These are phyloP conservation scores for Melinopterus prodromus DNA, from an alignment of 2,888 invertebrate species.

Conservation along the genomic window DNA sequence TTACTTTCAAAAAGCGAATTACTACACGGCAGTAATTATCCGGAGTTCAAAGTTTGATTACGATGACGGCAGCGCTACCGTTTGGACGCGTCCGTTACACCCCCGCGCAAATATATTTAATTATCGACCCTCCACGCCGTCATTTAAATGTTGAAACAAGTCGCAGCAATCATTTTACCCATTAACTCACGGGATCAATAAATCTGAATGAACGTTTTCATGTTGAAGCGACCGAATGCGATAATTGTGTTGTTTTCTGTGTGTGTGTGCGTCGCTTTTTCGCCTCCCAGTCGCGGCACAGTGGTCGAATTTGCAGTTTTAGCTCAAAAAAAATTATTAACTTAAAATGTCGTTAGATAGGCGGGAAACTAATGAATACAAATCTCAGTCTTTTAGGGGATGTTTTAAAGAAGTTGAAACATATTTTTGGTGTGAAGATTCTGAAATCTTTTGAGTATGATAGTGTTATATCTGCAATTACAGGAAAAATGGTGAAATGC, in stretches of 20 bases:
- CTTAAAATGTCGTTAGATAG: too few species aligned
- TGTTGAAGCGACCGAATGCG: neutral
- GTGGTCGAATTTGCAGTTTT: too few species aligned
- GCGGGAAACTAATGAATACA: too few species aligned
- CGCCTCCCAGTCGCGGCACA: too few species aligned
- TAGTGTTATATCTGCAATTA: too few species aligned
- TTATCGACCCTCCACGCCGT: neutral
- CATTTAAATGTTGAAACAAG: neutral
- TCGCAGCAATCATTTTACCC: neutral
- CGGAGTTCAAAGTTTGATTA: neutral
- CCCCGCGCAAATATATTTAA: neutral
- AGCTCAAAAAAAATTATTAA: too few species aligned
- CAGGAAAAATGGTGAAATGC: too few species aligned
- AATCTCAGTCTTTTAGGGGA: too few species aligned
- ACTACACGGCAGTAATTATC: neutral
- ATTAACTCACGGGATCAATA: neutral
- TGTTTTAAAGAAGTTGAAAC: too few species aligned
- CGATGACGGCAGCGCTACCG: neutral
- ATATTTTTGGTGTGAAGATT: too few species aligned
- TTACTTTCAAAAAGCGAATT: neutral
- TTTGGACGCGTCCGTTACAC: neutral
- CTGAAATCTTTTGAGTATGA: too few species aligned
- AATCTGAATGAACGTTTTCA: constrained; percentile 4
- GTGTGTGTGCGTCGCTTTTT: neutral
- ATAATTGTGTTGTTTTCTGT: neutral